A percentile compares a stretch with the other conserved stretches of the same genome.
Conservation (phyloP, 2,113 vertebrate species). For the Poicephalus gulielmi region DNA sequence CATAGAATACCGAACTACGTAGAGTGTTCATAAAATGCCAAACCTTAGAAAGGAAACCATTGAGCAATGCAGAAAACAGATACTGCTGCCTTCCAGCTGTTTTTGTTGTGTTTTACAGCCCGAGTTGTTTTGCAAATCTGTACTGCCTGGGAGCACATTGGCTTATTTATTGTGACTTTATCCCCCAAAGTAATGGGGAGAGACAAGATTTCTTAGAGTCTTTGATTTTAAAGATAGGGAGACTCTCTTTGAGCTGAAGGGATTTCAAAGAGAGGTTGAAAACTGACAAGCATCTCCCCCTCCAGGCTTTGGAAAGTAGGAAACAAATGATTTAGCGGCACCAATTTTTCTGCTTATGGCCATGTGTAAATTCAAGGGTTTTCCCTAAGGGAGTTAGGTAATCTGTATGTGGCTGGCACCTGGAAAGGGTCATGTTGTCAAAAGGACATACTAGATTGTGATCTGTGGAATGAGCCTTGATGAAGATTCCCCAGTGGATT, state of each 20-base stretch:
- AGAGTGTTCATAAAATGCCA: rapidly evolving
- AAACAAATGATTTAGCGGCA: background rate
- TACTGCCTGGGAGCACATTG: background rate
- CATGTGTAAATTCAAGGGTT: background rate
- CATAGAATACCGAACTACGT: rapidly evolving
- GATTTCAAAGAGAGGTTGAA: constrained; percentile 33
- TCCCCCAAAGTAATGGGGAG: background rate
- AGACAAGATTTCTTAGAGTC: background rate
- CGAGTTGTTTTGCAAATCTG: background rate
- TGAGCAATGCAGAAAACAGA: background rate
- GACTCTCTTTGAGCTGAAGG: constrained; percentile 1
- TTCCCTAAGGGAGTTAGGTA: background rate
- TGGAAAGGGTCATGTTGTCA: background rate
- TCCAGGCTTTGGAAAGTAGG: constrained; percentile 20
- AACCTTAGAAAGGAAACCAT: background rate
- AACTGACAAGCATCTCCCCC: constrained; percentile 11
- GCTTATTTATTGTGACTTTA: background rate
- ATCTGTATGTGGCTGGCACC: background rate
- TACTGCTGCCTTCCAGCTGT: background rate
- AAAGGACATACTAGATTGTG: background rate
- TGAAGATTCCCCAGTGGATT: background rate
- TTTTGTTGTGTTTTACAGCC: background rate
- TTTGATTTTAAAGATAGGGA: constrained; percentile 38
- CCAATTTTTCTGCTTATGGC: background rate
- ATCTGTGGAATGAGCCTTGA: background rate